Conservation (phyloP, 2,888 invertebrate genomes). For the Leucania comma region DNA sequence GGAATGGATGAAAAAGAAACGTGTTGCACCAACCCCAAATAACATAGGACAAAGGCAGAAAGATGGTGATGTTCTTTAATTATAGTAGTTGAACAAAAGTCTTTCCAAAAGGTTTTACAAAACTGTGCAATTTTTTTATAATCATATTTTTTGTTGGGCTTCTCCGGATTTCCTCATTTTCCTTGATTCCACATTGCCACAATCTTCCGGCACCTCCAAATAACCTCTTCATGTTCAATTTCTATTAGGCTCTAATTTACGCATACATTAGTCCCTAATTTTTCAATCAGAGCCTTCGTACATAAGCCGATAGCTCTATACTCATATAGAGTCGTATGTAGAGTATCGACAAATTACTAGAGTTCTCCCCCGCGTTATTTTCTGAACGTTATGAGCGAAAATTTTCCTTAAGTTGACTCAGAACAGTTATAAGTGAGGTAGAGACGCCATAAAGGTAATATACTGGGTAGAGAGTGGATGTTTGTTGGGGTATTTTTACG, state of each 20-base stretch:
- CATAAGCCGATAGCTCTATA: conserved; percentile 40
- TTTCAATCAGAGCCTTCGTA: conserved; percentile 61
- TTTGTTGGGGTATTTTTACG: conserved; percentile 23
- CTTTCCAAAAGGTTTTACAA: too few species aligned
- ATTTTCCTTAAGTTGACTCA: conserved; percentile 71
- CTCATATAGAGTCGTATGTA: conserved; percentile 41
- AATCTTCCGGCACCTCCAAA: conserved; percentile 2
- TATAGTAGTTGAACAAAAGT: too few species aligned
- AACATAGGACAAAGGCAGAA: too few species aligned
- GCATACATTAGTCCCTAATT: conserved; percentile 62
- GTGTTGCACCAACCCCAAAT: too few species aligned
- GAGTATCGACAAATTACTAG: conserved; percentile 80
- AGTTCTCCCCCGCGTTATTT: conserved; percentile 75
- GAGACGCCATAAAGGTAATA: conserved; percentile 65
- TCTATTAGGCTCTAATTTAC: conserved; percentile 48
- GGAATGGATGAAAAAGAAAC: too few species aligned
- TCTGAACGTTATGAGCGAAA: conserved; percentile 76
- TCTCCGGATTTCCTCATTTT: conserved; percentile 1
- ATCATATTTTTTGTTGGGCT: too few species aligned
- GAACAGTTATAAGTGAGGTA: conserved; percentile 64
- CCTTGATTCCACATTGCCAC: not conserved
- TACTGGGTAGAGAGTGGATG: conserved; percentile 30
- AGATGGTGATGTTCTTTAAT: too few species aligned
- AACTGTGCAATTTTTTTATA: too few species aligned
- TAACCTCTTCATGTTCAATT: conserved; percentile 30